Percentiles rank a stretch among this genome's conserved stretches.
These are phyloP conservation scores for Adelognathus sp. DNA, from an alignment of 2,888 invertebrate genomes.

Conservation along the genomic window DNA sequence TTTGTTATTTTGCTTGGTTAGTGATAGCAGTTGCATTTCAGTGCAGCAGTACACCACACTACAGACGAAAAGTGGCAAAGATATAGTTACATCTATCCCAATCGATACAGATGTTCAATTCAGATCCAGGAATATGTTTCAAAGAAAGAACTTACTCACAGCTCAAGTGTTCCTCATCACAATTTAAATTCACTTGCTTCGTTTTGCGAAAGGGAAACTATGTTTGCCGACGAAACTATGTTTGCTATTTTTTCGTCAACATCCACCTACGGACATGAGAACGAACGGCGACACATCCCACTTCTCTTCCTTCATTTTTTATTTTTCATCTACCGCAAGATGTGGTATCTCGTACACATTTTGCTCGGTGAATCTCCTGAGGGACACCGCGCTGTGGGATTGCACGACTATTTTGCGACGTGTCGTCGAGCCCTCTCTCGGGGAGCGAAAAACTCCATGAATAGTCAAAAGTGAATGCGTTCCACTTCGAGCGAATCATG, in stretches of 20 bases:
- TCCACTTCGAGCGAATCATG: background rate
- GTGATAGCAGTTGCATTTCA: too few species aligned
- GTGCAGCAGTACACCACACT: too few species aligned
- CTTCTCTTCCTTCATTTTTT: background rate
- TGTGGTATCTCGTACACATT: background rate
- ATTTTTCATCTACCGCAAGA: background rate
- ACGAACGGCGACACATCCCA: background rate
- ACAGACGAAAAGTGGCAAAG: too few species aligned
- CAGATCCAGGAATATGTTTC: too few species aligned
- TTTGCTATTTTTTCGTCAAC: background rate
- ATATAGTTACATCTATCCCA: too few species aligned
- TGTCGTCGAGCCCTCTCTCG: background rate
- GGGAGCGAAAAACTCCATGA: slow-evolving; percentile 32
- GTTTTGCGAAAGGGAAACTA: too few species aligned
- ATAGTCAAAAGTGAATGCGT: slow-evolving; percentile 36
- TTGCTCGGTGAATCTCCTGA: slow-evolving; percentile 8
- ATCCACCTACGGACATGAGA: background rate
- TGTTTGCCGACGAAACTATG: background rate
- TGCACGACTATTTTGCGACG: slow-evolving; percentile 21
- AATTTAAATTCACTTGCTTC: too few species aligned
- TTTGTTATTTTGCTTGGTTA: too few species aligned
- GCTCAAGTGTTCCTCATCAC: too few species aligned
- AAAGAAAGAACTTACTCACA: too few species aligned
- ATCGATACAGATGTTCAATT: too few species aligned
- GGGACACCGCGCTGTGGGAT: background rate